A percentile compares a stretch with the other conserved stretches of the same genome.
These are phyloP conservation scores for Sphaerophoria taeniata DNA, from an alignment of 2,888 invertebrate species.

Conservation along the genomic window DNA sequence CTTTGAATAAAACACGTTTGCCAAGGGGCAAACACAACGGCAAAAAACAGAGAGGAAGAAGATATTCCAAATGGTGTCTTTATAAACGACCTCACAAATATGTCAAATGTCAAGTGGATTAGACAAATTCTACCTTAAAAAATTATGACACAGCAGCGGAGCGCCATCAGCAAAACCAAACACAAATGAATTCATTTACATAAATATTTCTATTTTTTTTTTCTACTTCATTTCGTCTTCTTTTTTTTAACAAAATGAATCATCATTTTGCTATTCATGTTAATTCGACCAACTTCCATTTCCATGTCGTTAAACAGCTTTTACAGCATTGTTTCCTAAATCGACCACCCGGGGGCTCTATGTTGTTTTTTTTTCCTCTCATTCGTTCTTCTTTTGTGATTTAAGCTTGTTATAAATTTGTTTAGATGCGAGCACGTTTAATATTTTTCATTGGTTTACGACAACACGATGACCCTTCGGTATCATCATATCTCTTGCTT, in stretches of 20 bases:
- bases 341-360: constrained; percentile 37
- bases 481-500: constrained; percentile 23
- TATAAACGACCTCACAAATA: constrained; percentile 30
- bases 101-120: constrained; percentile 40
- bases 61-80: not conserved
- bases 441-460: constrained; percentile 24
- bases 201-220: not conserved
- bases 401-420: constrained; percentile 30
- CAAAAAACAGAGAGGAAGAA: not conserved
- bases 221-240: not conserved
- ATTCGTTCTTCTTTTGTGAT: not conserved
- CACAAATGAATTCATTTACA: constrained; percentile 21
- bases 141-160: constrained; percentile 11
- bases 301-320: constrained; percentile 30
- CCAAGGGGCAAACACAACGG: not conserved
- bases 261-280: constrained; percentile 30
- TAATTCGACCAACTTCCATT: constrained; percentile 22
- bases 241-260: constrained; percentile 19
- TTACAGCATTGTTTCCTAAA: constrained; percentile 37
- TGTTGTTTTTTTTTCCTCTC: not conserved
- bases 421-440: constrained; percentile 37
- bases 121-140: constrained; percentile 32
- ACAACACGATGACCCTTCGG: constrained; percentile 30
- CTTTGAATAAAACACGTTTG: not conserved
- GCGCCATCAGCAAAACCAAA: not conserved